Conservation (phyloP, 2,888 invertebrate species). For the Pterostichus niger region DNA sequence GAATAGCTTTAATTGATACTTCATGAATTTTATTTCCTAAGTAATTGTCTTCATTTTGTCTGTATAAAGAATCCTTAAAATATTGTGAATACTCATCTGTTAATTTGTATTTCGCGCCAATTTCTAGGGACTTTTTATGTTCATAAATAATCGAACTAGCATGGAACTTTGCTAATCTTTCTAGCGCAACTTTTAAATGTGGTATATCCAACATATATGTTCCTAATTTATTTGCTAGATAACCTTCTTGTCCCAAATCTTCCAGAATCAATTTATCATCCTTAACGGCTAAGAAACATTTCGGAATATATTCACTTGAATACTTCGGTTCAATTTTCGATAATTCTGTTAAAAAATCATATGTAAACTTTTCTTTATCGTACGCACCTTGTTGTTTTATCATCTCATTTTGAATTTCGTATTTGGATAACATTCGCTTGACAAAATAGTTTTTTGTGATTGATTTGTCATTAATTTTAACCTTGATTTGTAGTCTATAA, state of each 20-base stretch:
- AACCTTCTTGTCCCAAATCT: conserved; percentile 72
- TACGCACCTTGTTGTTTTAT: conserved; percentile 55
- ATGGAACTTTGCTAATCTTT: conserved; percentile 72
- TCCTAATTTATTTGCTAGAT: conserved; percentile 60
- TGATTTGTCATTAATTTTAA: conserved; percentile 13
- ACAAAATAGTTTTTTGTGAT: conserved; percentile 23
- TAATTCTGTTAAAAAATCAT: conserved; percentile 62
- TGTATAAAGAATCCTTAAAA: conserved; percentile 75
- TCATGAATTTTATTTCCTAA: conserved; percentile 71
- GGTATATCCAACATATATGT: conserved; percentile 68
- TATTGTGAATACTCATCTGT: conserved; percentile 71
- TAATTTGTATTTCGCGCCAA: conserved; percentile 69
- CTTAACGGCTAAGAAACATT: conserved; percentile 73
- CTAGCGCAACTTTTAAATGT: conserved; percentile 69
- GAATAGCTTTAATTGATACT: conserved; percentile 71
- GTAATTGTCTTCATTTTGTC: conserved; percentile 69
- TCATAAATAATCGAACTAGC: conserved; percentile 74
- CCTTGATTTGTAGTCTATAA: conserved; percentile 61
- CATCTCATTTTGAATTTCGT: conserved; percentile 37
- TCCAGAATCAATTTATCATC: conserved; percentile 75
- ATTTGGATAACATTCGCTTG: background rate
- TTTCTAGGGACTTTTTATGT: conserved; percentile 67
- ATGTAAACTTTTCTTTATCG: conserved; percentile 66
- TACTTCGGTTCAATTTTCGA: conserved; percentile 57
- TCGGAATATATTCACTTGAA: conserved; percentile 70